Evolutionary conservation across 2,113 vertebrate species (phyloP), one percentile per base, ranked within the genome.

Genomic region (Panthera uncia): DNA sequence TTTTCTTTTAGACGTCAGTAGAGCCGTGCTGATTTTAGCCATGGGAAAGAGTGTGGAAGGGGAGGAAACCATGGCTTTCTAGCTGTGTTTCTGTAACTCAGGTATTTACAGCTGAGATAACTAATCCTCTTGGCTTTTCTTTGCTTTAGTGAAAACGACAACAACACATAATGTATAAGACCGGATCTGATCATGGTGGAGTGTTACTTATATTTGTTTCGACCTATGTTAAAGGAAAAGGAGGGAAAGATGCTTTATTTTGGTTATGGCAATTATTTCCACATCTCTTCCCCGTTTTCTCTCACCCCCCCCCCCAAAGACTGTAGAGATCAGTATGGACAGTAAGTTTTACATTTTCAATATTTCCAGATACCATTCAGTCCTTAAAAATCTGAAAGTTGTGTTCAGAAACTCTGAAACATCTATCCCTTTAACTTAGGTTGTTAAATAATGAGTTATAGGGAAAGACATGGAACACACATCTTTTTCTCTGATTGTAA

Each of bases 51-150:
- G 76, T 48, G 66, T 79, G 95, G 90, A 76, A 57, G 50, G 86
- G 86, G 95, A 98, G 96, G 92, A 97, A 96, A 94, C 95, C 0
- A 0, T 87, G 94, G 48, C 1, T 91, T 95, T 98, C 98, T 91
- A 97, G 96, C 98, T 98, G 97, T 96, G 97, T 97, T 98, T 95
- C 97, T 96, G 90, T 97, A 97, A 95, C 95, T 95, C 74, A 48
- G 83, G 78, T 94, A 96, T 98, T 98, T 98, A 97, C 90, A 98
- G 95, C 86, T 94, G 81, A 98, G 95, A 98, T 96, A 97, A 98
- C 94, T 78, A 97, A 96, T 97, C 88, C 71, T 98, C 81, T 98
- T 16, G 3, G 33, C 74, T 97, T 16, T 86, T 89, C 91, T 95
- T 85, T 23, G 2, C 95, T 98, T 98, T 94, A 94, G 96, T 6